Evolutionary conservation across 2,113 vertebrate species (phyloP), one percentile per base, ranked within the genome.

Genomic region (Crotalus viridis): DNA sequence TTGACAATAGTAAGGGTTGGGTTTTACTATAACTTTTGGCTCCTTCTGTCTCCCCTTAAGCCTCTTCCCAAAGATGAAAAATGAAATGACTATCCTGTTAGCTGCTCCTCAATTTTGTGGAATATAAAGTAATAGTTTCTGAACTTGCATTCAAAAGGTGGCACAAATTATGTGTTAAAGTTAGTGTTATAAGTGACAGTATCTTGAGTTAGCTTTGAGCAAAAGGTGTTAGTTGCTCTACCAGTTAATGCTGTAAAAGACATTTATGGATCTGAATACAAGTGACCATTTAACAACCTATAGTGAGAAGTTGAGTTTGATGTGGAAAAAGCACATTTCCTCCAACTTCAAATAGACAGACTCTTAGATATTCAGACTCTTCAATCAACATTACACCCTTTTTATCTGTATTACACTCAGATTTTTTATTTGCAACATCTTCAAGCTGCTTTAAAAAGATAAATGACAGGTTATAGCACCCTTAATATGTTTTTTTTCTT

Each of bases 81-180:
- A 56, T 92, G 7, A 85, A 81, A 85, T 28, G 28, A 26, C 5
- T 33, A 6, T 57, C 39, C 19, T 51, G 10, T 28, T 48, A 85
- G 39, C 56, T 90, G 90, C 52, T 0, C 33, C 0, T 22, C 0
- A 0, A 26, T 10, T 26, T 48, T 0, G 0, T 85, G 85, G 0
- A 0, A 85, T 39, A 54, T 26, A 51, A 55, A 85, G 93, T 89
- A 69, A 97, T 96, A 97, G 95, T 97, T 97, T 97, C 94, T 92
- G 91, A 94, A 94, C 5, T 0, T 85, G 92, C 91, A 94, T 5
- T 95, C 93, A 96, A 93, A 96, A 0, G 43, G 17, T 57, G 10
- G 57, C 52, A 56, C 26, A 15, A 57, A 24, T 57, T 69, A 92
- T 85, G 94, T 96, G 94, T 95, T 95, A 74, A 56, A 56, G 55